Percentiles rank a stretch among this genome's conserved stretches.
Evolutionary conservation across 2,113 vertebrate species (phyloP).

Genomic region (Catharus bicknelli): DNA sequence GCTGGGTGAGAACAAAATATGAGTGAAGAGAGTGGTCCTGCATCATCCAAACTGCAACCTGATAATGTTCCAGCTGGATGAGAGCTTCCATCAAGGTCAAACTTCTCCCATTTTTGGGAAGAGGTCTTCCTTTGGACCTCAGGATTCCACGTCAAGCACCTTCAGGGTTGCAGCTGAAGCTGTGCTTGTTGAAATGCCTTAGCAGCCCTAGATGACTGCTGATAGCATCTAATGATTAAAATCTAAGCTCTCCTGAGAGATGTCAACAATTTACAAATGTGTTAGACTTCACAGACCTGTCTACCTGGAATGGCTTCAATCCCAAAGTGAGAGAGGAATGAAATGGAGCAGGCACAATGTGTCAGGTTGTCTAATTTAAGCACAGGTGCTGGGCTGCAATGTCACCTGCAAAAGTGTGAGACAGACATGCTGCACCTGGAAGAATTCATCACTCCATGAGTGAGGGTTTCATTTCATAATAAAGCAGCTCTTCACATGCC

Average conservation of each 20-base stretch:
- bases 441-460: neutral
- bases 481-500: neutral
- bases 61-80: neutral
- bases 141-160: neutral
- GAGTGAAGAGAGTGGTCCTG: neutral
- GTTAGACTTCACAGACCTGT: neutral
- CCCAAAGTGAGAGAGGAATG: neutral
- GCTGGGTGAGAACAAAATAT: neutral
- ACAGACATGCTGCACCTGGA: neutral
- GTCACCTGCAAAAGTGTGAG: neutral
- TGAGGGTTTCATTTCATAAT: neutral
- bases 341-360: neutral
- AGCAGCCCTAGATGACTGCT: neutral
- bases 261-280: neutral
- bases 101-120: neutral
- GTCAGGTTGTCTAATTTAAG: neutral
- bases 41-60: neutral
- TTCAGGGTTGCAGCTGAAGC: neutral
- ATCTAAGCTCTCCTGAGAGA: neutral
- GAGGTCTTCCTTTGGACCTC: neutral
- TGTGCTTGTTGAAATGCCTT: neutral
- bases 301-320: neutral
- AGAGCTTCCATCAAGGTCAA: neutral
- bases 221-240: neutral
- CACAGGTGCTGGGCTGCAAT: neutral